These are phyloP conservation scores for Anguilla rostrata DNA, from an alignment of 2,113 vertebrate genomes.

Conservation along the genomic window DNA sequence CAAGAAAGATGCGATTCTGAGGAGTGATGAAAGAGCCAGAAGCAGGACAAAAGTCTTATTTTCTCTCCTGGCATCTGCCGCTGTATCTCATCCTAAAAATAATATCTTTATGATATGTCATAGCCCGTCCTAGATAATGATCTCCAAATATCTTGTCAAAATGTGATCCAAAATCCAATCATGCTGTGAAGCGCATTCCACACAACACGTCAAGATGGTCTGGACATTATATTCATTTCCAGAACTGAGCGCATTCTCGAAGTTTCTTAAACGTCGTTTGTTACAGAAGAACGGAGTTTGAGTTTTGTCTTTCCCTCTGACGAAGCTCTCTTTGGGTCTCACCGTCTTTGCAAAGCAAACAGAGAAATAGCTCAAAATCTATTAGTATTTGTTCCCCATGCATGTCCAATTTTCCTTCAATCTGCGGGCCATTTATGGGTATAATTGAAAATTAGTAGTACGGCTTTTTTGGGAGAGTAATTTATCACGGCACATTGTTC, in stretches of 20 bases:
- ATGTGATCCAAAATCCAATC: not conserved
- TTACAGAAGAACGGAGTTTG: conserved; percentile 44
- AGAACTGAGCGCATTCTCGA: not conserved
- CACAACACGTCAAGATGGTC: not conserved
- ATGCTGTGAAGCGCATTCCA: not conserved
- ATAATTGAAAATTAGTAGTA: conserved; percentile 99
- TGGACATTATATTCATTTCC: not conserved
- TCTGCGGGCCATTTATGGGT: conserved; percentile 96
- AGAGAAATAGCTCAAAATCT: conserved; percentile 50
- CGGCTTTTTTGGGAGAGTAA: conserved; percentile 97
- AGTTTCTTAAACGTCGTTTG: conserved; percentile 50
- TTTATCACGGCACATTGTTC: conserved; percentile 99
- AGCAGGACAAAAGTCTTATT: not conserved
- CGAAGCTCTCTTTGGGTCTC: conserved; percentile 27
- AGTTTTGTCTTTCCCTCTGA: conserved; percentile 29
- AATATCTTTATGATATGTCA: not conserved
- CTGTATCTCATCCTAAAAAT: not conserved
- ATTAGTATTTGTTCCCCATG: conserved; percentile 75
- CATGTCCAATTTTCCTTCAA: conserved; percentile 93
- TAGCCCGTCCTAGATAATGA: not conserved
- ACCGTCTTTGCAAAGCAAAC: conserved; percentile 41
- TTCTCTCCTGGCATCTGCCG: not conserved
- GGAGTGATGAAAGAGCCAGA: not conserved
- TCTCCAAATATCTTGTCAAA: not conserved
- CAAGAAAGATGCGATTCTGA: not conserved